Evolutionary conservation across 2,888 invertebrate genomes (phyloP).

Genomic region (Thysanoteuthis rhombus): DNA sequence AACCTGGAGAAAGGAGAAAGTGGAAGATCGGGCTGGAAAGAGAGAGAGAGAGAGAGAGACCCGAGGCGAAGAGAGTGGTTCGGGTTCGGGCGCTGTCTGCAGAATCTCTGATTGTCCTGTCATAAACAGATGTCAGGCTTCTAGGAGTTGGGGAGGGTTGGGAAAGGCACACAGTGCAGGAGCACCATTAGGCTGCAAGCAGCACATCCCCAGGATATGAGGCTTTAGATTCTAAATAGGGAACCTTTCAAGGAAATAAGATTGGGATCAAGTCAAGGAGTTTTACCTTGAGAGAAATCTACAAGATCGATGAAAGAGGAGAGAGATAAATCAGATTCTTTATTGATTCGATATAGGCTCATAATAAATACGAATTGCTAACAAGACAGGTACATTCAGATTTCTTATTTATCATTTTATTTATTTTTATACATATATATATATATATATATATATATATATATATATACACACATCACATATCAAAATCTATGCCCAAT

Average conservation of each 20-base stretch:
- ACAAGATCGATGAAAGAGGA: background rate
- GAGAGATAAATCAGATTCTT: background rate
- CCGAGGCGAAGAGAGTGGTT: background rate
- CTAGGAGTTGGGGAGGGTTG: conserved; percentile 23
- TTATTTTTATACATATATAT: too few species aligned
- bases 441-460: background rate
- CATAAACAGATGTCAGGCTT: background rate
- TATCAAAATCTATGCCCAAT: too few species aligned
- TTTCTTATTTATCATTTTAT: background rate
- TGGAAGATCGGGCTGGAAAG: background rate
- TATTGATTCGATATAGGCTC: background rate
- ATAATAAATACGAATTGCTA: background rate
- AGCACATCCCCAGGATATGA: background rate
- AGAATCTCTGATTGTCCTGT: conserved; percentile 2
- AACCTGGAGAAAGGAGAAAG: background rate
- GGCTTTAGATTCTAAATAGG: background rate
- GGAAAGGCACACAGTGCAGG: background rate
- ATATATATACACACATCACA: background rate
- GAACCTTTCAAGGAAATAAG: conserved; percentile 12
- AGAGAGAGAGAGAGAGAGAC: background rate
- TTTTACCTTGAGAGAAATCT: background rate
- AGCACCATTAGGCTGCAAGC: background rate
- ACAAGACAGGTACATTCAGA: background rate
- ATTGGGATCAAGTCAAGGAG: conserved; percentile 12
- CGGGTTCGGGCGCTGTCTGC: background rate